phyloP scores from a whole-genome alignment of 2,888 invertebrate species.

The Octonoba sinensis region DNA sequence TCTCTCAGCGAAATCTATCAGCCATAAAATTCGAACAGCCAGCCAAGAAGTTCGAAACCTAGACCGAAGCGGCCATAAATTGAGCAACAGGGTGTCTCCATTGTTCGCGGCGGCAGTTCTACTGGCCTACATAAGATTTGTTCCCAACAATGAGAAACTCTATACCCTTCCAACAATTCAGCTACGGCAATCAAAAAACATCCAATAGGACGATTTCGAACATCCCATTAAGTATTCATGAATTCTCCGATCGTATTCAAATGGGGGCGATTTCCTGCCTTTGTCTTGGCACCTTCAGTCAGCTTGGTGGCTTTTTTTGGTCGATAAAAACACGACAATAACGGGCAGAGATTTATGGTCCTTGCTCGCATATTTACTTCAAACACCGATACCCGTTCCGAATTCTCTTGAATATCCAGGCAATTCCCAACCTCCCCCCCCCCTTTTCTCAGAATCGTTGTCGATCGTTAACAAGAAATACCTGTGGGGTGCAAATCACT shows the following conservation, averaged over 20 bases:
- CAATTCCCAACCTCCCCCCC: background rate
- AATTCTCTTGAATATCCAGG: conserved; percentile 1
- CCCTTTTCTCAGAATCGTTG: conserved; percentile 31
- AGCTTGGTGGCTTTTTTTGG: conserved; percentile 26
- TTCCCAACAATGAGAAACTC: conserved; percentile 50
- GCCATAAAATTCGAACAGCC: conserved; percentile 51
- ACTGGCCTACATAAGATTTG: conserved; percentile 55
- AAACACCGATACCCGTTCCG: conserved; percentile 52
- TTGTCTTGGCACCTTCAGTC: conserved; percentile 52
- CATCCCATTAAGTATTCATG: conserved; percentile 59
- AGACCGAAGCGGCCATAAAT: conserved; percentile 42
- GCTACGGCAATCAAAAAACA: conserved; percentile 44
- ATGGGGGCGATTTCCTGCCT: conserved; percentile 55
- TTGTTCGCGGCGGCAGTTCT: conserved; percentile 46
- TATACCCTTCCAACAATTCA: conserved; percentile 38
- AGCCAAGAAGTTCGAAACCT: conserved; percentile 32
- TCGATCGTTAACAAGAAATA: conserved; percentile 24
- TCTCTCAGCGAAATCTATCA: conserved; percentile 39
- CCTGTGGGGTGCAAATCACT: conserved; percentile 7
- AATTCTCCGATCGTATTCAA: conserved; percentile 59
- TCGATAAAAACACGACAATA: conserved; percentile 61
- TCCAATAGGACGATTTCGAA: conserved; percentile 33
- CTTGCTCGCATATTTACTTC: conserved; percentile 26
- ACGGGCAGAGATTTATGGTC: conserved; percentile 49
- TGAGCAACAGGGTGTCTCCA: conserved; percentile 54